Conservation (phyloP, 2,888 invertebrate species). For the Melanophora roralis region DNA sequence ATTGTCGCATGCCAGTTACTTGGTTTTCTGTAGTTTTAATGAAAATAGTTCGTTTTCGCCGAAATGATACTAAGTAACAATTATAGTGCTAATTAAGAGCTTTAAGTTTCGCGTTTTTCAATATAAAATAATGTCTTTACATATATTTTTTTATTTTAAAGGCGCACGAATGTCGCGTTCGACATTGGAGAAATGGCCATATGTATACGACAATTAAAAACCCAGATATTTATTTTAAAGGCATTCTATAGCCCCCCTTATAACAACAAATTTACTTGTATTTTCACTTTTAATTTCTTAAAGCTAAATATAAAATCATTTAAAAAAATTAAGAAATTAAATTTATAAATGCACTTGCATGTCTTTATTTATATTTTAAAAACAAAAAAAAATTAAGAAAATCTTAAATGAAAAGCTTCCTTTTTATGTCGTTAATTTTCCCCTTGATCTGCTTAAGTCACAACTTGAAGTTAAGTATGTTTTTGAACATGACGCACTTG, state of each 20-base stretch:
- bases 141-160: too few species aligned
- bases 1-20: too few species aligned
- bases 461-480: conserved; percentile 62
- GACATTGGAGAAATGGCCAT: too few species aligned
- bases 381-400: background rate
- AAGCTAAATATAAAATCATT: background rate
- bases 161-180: too few species aligned
- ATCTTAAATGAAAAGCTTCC: conserved; percentile 48
- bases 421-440: conserved; percentile 63
- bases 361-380: background rate
- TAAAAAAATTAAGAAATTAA: background rate
- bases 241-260: background rate
- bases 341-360: background rate
- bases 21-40: too few species aligned
- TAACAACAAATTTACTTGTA: conserved; percentile 23
- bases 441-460: conserved; percentile 63
- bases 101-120: too few species aligned
- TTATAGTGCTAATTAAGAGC: too few species aligned
- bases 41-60: too few species aligned
- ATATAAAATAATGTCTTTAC: too few species aligned
- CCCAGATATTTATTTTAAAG: too few species aligned
- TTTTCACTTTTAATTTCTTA: background rate
- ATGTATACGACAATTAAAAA: too few species aligned
- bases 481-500: conserved; percentile 63
- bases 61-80: too few species aligned